A percentile compares a stretch with the other conserved stretches of the same genome.
These are phyloP conservation scores for Crocodylus rhombifer DNA, from an alignment of 2,797 vertebrate genomes.

Conservation along the genomic window DNA sequence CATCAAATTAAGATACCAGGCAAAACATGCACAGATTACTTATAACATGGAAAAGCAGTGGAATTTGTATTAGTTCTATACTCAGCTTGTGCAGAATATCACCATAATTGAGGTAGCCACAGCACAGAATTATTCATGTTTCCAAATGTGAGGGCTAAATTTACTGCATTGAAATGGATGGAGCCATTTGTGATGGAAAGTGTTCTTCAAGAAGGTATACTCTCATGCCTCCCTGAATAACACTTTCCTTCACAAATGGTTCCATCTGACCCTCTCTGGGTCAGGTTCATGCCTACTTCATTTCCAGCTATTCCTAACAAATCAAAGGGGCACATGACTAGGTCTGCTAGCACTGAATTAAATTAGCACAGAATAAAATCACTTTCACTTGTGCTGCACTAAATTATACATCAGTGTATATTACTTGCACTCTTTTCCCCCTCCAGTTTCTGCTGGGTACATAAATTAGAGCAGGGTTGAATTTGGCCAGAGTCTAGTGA, in stretches of 20 bases:
- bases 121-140: not conserved
- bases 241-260: no score
- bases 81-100: not conserved
- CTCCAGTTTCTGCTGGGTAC: not conserved
- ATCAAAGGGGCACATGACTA: no score
- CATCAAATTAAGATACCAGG: not conserved
- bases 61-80: not conserved
- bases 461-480: not conserved
- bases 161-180: not conserved
- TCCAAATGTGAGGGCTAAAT: not conserved
- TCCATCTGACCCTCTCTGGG: no score
- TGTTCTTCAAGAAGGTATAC: no score
- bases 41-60: not conserved
- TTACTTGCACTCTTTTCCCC: not conserved
- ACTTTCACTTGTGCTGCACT: no score
- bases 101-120: not conserved
- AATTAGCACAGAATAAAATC: no score
- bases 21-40: not conserved
- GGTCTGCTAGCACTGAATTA: no score
- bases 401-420: not conserved
- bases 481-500: rapidly evolving
- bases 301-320: not conserved
- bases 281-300: no score
- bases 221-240: no score
- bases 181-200: not conserved